These are phyloP conservation scores for Drosophila triauraria DNA, from an alignment of 1,140 invertebrate species.

Conservation along the genomic window DNA sequence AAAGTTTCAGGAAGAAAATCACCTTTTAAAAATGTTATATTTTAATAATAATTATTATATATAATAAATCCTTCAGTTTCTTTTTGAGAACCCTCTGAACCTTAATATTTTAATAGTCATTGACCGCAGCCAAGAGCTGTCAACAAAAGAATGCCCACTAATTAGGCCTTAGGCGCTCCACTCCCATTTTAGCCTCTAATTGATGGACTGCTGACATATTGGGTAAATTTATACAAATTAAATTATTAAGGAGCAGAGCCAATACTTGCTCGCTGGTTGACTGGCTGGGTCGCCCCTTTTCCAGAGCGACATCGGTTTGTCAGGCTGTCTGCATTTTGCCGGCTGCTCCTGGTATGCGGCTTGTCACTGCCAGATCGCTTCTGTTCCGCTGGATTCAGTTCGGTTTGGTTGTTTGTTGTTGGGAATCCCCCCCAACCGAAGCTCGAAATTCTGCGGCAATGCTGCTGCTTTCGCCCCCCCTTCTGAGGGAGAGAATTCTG, in stretches of 20 bases:
- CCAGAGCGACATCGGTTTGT: constrained; percentile 42
- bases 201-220: constrained; percentile 68
- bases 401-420: constrained; percentile 26
- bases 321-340: constrained; percentile 70
- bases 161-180: constrained; percentile 40
- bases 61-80: too few relatives aligned
- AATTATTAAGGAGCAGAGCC: constrained; percentile 63
- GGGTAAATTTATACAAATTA: constrained; percentile 81
- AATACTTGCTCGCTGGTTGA: background rate
- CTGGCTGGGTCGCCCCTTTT: background rate
- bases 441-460: constrained; percentile 24
- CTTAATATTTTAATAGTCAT: constrained; percentile 3
- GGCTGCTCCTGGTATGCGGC: constrained; percentile 60
- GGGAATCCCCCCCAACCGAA: constrained; percentile 15
- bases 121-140: constrained; percentile 18
- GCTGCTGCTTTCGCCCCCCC: background rate
- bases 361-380: constrained; percentile 72
- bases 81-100: background rate
- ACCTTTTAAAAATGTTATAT: too few relatives aligned
- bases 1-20: background rate
- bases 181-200: constrained; percentile 39
- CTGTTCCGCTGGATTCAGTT: constrained; percentile 30
- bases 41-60: too few relatives aligned
- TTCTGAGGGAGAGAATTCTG: constrained; percentile 37
- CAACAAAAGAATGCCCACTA: constrained; percentile 35